Base-by-base conservation (phyloP, 2,797 vertebrate species). In the Parambassis ranga region DNA sequence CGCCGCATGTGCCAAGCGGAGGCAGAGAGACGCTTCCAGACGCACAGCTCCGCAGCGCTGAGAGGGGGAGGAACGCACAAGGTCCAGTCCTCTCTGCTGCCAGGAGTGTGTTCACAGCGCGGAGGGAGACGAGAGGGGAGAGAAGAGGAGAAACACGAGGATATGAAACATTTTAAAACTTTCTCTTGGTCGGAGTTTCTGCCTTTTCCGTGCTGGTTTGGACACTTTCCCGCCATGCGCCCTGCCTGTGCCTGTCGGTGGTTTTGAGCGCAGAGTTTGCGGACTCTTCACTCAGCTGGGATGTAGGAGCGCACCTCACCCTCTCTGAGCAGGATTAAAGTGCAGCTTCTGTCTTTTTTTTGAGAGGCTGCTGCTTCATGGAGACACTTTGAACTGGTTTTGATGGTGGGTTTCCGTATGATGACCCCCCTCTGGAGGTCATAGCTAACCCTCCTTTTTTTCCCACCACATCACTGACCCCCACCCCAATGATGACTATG, bases 401-500 rank as follows among this genome's bases (percentile, higher is more conserved):
- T 49, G 37, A 62, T 47, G 57, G 43, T 65, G 70, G 19, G 15
- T 62, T 44, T 9, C 24, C n/a, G 46, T 15, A 58, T 42, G 46
- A 85, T 82, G 87, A 60, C 60, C 75, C 65, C 52, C 39, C 36
- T 7, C 63, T 24, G 79, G 77, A 77, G 67, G 63, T 77, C 80
- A 49, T 72, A 81, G 46, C 48, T 15, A 43, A 51, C 26, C 33
- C 59, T 60, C 79, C 41, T 71, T 35, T 20, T 65, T 28, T 81
- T 79, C 77, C 57, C 65, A 7, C 32, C 52, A 7, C 66, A 66
- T 9, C 48, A 20, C 53, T 59, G 61, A 24, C 55, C 79, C 60
- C 27, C 71, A 56, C 56, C 50, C 75, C 71, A 81, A 89, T 87
- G 89, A 94, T 94, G 93, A 94, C 94, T 81, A 95, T 96, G 96